Conservation (phyloP, 2,113 vertebrate species). For the Lynx canadensis region DNA sequence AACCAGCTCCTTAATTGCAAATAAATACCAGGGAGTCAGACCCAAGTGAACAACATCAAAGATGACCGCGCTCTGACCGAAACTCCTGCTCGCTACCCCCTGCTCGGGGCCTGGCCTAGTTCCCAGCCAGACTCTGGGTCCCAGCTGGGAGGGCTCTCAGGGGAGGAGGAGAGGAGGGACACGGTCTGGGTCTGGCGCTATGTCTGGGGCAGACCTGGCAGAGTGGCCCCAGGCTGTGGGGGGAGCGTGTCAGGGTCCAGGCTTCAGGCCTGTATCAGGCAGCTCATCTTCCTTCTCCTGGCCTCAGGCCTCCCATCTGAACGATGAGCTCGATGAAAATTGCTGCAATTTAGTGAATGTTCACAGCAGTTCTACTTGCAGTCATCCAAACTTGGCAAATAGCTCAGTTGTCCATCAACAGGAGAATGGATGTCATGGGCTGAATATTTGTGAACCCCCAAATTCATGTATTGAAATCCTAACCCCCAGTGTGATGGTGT, state of each 20-base stretch:
- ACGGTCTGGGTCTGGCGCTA: background rate
- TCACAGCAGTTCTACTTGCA: background rate
- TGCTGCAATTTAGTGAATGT: background rate
- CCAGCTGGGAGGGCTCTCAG: background rate
- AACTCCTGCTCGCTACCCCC: conserved; percentile 68
- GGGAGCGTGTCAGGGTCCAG: background rate
- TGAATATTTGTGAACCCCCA: background rate
- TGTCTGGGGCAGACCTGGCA: background rate
- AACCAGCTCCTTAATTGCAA: conserved; percentile 76
- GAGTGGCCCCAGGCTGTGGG: background rate
- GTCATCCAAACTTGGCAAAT: background rate
- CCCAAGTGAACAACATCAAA: conserved; percentile 74
- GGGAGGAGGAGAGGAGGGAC: background rate
- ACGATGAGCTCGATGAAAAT: background rate
- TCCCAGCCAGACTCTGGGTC: conserved; percentile 66
- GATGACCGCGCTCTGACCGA: conserved; percentile 72
- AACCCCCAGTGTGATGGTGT: background rate
- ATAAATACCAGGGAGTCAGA: conserved; percentile 78
- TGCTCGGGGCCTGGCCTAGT: conserved; percentile 66
- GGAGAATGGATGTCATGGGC: background rate
- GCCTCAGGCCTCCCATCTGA: background rate
- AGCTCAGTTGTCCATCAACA: background rate
- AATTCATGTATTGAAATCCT: background rate
- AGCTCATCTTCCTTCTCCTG: background rate
- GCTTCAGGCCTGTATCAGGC: background rate